Evolutionary conservation across 2,113 vertebrate genomes (phyloP).

Genomic region (Aplodontia rufa): DNA sequence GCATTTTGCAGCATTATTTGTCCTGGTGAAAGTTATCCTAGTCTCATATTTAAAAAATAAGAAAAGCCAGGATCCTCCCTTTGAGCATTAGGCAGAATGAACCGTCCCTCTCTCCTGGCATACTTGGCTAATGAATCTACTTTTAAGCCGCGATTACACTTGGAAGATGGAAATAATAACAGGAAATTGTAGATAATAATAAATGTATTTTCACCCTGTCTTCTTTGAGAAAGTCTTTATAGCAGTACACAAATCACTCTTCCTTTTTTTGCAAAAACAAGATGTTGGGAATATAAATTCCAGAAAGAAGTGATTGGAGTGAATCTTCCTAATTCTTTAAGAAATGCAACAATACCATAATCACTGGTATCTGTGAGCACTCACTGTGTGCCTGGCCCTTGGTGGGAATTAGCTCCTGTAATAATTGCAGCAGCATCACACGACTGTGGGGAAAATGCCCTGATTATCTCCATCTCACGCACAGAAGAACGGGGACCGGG

Average conservation of each 20-base stretch:
- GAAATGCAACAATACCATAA: background rate
- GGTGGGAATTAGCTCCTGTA: background rate
- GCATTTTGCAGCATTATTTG: conserved; percentile 11
- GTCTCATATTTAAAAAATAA: conserved; percentile 29
- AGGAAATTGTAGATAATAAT: conserved; percentile 60
- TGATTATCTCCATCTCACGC: background rate
- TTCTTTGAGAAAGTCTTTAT: conserved; percentile 25
- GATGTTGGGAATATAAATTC: background rate
- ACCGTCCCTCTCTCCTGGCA: background rate
- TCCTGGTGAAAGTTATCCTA: conserved; percentile 9
- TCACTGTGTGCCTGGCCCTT: background rate
- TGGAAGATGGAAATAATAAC: conserved; percentile 48
- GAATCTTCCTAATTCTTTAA: background rate
- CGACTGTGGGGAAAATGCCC: background rate
- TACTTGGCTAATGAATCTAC: conserved; percentile 49
- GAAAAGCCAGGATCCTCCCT: conserved; percentile 18
- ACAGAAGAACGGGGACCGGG: background rate
- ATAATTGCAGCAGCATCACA: background rate
- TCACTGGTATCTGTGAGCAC: background rate
- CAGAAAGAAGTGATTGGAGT: conserved; percentile 26
- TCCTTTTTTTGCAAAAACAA: conserved; percentile 13
- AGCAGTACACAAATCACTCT: conserved; percentile 6
- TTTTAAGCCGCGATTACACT: conserved; percentile 51
- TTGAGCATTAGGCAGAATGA: conserved; percentile 20
- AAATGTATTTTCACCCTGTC: conserved; percentile 43